These are phyloP conservation scores for Protobothrops flavoviridis DNA, from an alignment of 2,113 vertebrate genomes.

Conservation along the genomic window DNA sequence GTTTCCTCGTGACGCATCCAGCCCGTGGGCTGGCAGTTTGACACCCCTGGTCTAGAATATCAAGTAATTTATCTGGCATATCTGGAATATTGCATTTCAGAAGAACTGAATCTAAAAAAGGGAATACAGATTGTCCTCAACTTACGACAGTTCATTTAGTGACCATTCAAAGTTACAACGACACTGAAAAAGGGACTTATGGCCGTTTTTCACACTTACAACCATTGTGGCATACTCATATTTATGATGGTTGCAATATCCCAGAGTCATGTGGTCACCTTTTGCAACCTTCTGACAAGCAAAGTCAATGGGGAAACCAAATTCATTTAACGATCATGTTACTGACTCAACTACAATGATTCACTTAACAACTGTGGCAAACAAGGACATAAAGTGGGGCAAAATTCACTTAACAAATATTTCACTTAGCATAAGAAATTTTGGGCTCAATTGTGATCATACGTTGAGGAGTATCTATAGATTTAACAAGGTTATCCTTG, in stretches of 20 bases:
- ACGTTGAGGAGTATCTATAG: not conserved
- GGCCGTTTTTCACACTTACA: not conserved
- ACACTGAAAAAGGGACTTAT: not conserved
- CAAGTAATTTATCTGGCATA: no score
- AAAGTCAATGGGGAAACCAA: not conserved
- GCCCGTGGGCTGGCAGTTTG: no score
- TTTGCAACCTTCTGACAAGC: not conserved
- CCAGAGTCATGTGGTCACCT: not conserved
- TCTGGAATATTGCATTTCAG: not conserved
- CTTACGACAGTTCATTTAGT: not conserved
- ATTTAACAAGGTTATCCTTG: not conserved
- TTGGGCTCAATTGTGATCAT: not conserved
- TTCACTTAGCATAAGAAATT: not conserved
- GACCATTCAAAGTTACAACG: not conserved
- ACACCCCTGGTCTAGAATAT: no score
- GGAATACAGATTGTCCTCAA: not conserved
- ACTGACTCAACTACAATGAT: not conserved
- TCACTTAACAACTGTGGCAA: not conserved
- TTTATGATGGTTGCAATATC: not conserved
- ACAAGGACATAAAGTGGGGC: not conserved
- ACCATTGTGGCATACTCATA: not conserved
- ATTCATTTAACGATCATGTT: not conserved
- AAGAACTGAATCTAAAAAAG: constrained; percentile 13
- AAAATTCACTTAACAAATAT: not conserved
- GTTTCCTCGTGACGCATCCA: no score